Conservation (phyloP, 2,113 vertebrate species). For the Pygoscelis adeliae region DNA sequence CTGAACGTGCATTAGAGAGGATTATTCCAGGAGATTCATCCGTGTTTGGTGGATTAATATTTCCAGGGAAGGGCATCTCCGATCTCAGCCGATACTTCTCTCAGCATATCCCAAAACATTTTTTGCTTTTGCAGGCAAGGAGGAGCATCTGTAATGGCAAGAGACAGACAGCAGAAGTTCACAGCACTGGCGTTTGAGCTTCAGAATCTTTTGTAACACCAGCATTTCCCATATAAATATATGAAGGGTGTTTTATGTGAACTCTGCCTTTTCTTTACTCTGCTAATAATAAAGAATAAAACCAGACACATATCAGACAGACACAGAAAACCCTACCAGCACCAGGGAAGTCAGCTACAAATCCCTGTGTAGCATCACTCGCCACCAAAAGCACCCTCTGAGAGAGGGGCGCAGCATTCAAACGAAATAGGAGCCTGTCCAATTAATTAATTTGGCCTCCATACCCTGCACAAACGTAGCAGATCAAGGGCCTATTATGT, state of each 20-base stretch:
- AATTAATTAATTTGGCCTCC: not conserved
- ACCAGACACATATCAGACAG: not conserved
- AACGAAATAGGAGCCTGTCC: accelerated
- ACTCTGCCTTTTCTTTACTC: not conserved
- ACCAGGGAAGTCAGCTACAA: not conserved
- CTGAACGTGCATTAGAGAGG: conserved; percentile 50
- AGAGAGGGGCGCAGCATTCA: not conserved
- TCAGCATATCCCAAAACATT: accelerated
- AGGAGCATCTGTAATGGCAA: not conserved
- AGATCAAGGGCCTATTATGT: not conserved
- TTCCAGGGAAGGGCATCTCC: conserved; percentile 7
- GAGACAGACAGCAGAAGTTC: not conserved
- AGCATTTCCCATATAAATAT: not conserved
- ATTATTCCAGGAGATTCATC: conserved; percentile 57
- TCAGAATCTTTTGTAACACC: not conserved
- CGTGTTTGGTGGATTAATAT: conserved; percentile 39
- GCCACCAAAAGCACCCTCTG: not conserved
- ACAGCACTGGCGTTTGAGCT: not conserved
- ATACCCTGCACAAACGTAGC: not conserved
- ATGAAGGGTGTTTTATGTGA: not conserved
- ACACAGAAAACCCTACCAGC: not conserved
- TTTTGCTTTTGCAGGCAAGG: not conserved
- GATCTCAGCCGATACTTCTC: not conserved
- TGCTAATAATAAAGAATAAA: not conserved
- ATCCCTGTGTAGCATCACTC: not conserved